Base-by-base conservation (phyloP, 1,140 invertebrate genomes). In the Drosophila teissieri region DNA sequence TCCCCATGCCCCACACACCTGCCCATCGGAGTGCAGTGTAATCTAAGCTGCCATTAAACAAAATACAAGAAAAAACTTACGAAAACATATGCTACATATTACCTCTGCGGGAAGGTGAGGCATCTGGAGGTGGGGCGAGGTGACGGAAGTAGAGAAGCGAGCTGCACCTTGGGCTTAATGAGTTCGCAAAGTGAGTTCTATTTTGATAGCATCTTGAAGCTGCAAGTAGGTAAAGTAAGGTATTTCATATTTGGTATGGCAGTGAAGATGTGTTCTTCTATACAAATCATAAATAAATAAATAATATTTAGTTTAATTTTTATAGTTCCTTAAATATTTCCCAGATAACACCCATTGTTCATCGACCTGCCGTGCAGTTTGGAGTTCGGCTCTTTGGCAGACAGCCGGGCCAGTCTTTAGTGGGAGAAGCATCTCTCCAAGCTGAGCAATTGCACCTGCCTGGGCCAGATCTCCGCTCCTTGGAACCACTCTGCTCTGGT, bases 51-150 rank as follows among this genome's bases (percentile, higher is more conserved):
- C 84, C 84, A 89, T 89, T 89, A 89, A 89, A 89, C 80, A 89
- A 88, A 88, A 89, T 89, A 89, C 84, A 88, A 88, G 84, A 88
- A 88, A 70, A 88, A 88, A 88, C 83, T 89, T 88, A 88, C 84
- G 80, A 89, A 89, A 89, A 89, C 84, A 89, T 89, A 90, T 89
- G 84, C 84, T 89, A 89, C 84, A 90, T 90, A 89, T 89, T 88
- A 88, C 84, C 80, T 80, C 72, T 78, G 80, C 63, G 64, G 73
- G 58, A 58, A 53, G 45, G 46, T 51, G 51, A 63, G 46, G 45
- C 19, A 17, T 36, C 60, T 52, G 48, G 56, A 62, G 54, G 54
- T 51, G 81, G 49, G 83, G 73, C 56, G 77, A 60, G 77, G 51
- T 36, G 67, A 55, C 64, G 51, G 67, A 70, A 70, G 51, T 70